Base-by-base conservation (phyloP, 2,888 invertebrate species). In the Eristalis intricaria region DNA sequence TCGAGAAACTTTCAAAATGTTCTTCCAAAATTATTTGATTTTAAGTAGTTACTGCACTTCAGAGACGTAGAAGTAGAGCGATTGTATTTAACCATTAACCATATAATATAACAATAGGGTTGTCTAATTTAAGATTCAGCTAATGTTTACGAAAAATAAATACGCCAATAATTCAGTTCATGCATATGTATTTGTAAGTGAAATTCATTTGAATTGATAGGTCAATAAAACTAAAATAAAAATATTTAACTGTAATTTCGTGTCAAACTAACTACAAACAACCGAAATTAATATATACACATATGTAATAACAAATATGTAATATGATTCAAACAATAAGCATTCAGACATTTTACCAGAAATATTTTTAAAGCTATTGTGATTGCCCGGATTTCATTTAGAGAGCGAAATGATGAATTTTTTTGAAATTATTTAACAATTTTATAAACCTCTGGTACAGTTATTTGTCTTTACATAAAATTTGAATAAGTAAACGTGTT, bases 111-210 rank as follows among this genome's bases (percentile, higher is more conserved):
- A 64, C 68, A 73, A 79, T 74, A 77, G 66, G 84, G 84, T 84
- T 84, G 84, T 79, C 71, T 79, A 79, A 56, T 69, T 75, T 75
- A 84, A 71, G 79, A 63, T 75, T 26, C 73, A 43, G 65, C 29
- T 56, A 66, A 73, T 40, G 23, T 58, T 73, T 35, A 65, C 60
- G 19, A 22, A 50, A 56, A 2, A 56, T 68, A 58, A 1, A 66
- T 58, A 61, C 26, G 66, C 69, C 50, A 74, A 38, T 29, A 60
- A 22, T 29, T 50, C 66, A 38, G 38, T 65, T 40, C 35, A 75
- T 75, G 50, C 50, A 50, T 69, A 69, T 38, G 58, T 60, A 65
- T 26, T 56, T 81, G 56, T 63, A 77, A 32, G 38, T n/a, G 35
- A 77, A 63, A 73, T 73, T 76, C 68, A 76, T n/a, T 43, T 68